Percentiles rank a stretch among this genome's conserved stretches.
Conservation (phyloP, 2,797 vertebrate genomes). For the Tadarida brasiliensis region DNA sequence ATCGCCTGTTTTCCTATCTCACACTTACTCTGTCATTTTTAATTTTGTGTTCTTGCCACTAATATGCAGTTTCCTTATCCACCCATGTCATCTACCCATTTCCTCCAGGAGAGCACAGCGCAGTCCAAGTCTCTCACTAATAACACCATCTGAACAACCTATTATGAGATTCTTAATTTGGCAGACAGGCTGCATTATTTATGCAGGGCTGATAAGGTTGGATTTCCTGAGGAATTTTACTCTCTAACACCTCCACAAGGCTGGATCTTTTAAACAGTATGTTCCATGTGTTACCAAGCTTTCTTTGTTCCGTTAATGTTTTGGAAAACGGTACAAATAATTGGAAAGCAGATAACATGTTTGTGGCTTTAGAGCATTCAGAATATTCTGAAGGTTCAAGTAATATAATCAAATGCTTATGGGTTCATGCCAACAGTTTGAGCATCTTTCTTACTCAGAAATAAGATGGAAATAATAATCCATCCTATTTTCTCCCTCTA, state of each 20-base stretch:
- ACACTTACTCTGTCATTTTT: constrained; percentile 67
- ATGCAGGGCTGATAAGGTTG: constrained; percentile 70
- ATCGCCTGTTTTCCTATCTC: constrained; percentile 50
- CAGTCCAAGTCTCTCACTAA: constrained; percentile 69
- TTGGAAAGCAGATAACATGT: not conserved
- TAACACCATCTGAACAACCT: constrained; percentile 74
- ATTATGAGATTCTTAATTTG: constrained; percentile 80
- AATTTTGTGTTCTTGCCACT: constrained; percentile 75
- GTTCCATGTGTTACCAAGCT: not conserved
- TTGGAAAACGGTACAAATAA: constrained; percentile 12
- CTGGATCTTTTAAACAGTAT: constrained; percentile 30
- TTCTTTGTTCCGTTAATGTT: constrained; percentile 40
- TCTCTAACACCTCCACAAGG: constrained; percentile 52
- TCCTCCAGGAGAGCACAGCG: constrained; percentile 65
- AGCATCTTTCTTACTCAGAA: not conserved
- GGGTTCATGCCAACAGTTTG: not conserved
- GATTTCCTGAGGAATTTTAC: constrained; percentile 73
- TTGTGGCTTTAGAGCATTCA: not conserved
- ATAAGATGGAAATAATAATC: not conserved
- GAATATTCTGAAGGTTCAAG: not conserved
- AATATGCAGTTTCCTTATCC: constrained; percentile 74
- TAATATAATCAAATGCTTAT: not conserved
- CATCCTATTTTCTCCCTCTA: not conserved
- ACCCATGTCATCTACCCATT: constrained; percentile 70
- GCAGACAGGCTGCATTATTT: constrained; percentile 77